Base-by-base conservation (phyloP, 2,888 invertebrate species). In the Cosmorhoe ocellata region DNA sequence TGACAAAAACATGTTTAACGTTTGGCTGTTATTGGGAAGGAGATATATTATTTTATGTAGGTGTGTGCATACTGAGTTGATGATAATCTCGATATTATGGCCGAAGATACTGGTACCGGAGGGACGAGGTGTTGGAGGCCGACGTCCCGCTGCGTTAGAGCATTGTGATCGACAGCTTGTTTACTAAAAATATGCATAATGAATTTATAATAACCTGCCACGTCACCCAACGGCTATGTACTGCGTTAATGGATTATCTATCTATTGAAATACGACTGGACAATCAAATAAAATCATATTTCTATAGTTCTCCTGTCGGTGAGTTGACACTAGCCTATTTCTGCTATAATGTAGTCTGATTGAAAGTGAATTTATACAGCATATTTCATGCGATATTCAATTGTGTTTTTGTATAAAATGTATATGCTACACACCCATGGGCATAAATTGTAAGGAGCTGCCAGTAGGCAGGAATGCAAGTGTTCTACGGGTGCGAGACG, bases 131-230 rank as follows among this genome's bases (percentile, higher is more conserved):
- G 81, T 81, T 78, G 79, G 81, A 74, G 86, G 81, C 79, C 74
- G 76, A 73, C 80, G 67, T 72, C 88, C 89, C 81, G 82, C 85
- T 71, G 89, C 71, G 87, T 74, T 66, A 61, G 69, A 67, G 80
- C 81, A 89, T 90, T 90, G 89, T 90, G 87, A 89, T 85, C 87
- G 89, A 90, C 89, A 90, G 87, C 86, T 87, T 90, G 89, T 89
- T 90, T 90, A 90, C 90, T 84, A 86, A 90, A 90, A 89, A 87
- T 89, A 88, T 89, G 89, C 89, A 90, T 89, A 90, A 90, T 90
- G 90, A 89, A 90, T 90, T 81, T 90, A 89, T 88, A 89, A 89
- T 89, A 75, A 78, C 76, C 76, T 74, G 80, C 76, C 76, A 71
- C 71, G 72, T 71, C 66, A 71, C 76, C 66, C 75, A 66, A 75